These are phyloP conservation scores for Acromyrmex charruanus DNA, from an alignment of 1,140 invertebrate species.

Conservation along the genomic window DNA sequence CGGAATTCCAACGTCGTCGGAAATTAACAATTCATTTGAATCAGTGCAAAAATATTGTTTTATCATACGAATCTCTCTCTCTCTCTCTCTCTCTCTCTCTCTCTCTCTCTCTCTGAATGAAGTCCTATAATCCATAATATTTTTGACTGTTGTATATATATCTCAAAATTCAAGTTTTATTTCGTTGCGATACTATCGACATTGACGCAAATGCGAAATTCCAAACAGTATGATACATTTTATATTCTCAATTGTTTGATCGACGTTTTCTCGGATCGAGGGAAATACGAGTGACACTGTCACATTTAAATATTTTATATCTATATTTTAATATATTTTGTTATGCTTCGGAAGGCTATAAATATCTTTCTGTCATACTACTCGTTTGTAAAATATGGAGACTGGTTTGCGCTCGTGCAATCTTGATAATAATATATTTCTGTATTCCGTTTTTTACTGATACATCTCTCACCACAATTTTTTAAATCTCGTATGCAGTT, in stretches of 20 bases:
- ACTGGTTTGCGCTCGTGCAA: conserved; percentile 14
- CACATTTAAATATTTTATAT: conserved; percentile 52
- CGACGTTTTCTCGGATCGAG: conserved; percentile 25
- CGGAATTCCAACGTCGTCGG: conserved; percentile 81
- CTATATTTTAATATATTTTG: conserved; percentile 45
- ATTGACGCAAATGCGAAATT: conserved; percentile 44
- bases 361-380: conserved; percentile 37
- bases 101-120: not conserved
- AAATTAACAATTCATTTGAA: conserved; percentile 84
- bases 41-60: conserved; percentile 71
- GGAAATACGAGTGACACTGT: conserved; percentile 16
- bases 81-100: not conserved
- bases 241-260: conserved; percentile 43
- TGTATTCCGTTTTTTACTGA: conserved; percentile 24
- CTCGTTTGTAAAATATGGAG: conserved; percentile 30
- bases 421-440: conserved; percentile 55
- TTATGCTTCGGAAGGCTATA: conserved; percentile 20
- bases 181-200: conserved; percentile 44
- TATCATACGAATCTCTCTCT: conserved; percentile 3
- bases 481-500: conserved; percentile 15
- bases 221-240: conserved; percentile 30
- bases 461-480: conserved; percentile 6
- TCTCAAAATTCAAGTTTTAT: conserved; percentile 34
- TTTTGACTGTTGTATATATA: not conserved
- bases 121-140: conserved; percentile 43